phyloP scores from a whole-genome alignment of 2,113 vertebrate species.

The Menura novaehollandiae region DNA sequence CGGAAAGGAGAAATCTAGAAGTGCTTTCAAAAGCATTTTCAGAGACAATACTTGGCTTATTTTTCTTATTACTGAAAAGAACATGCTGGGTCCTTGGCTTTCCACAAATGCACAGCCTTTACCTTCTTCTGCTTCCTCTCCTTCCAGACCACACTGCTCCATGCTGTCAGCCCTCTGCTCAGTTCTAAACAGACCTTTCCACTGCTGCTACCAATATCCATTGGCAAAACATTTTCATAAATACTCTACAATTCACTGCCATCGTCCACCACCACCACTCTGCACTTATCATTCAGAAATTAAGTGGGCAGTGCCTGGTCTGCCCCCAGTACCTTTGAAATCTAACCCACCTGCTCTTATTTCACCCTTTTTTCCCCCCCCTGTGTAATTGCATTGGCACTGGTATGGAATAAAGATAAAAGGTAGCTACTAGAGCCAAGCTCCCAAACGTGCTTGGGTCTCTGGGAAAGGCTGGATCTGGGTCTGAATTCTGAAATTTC shows the following conservation, averaged over 20 bases:
- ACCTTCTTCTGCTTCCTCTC: neutral
- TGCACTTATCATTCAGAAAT: constrained; percentile 3
- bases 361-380: neutral
- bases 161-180: neutral
- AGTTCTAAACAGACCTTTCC: neutral
- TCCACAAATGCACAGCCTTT: neutral
- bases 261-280: neutral
- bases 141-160: neutral
- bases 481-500: neutral
- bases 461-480: neutral
- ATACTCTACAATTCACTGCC: neutral
- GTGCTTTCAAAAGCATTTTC: neutral
- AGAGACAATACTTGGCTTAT: neutral
- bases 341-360: constrained; percentile 13
- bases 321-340: neutral
- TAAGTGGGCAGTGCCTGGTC: neutral
- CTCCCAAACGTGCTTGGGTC: neutral
- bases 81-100: neutral
- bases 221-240: neutral
- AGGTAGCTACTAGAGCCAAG: neutral
- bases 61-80: neutral
- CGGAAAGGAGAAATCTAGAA: neutral
- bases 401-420: constrained; percentile 6
- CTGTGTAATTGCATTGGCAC: neutral
- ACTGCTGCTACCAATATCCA: neutral